Evolutionary conservation across 2,113 vertebrate species (phyloP).

Genomic region (Antechinus flavipes): DNA sequence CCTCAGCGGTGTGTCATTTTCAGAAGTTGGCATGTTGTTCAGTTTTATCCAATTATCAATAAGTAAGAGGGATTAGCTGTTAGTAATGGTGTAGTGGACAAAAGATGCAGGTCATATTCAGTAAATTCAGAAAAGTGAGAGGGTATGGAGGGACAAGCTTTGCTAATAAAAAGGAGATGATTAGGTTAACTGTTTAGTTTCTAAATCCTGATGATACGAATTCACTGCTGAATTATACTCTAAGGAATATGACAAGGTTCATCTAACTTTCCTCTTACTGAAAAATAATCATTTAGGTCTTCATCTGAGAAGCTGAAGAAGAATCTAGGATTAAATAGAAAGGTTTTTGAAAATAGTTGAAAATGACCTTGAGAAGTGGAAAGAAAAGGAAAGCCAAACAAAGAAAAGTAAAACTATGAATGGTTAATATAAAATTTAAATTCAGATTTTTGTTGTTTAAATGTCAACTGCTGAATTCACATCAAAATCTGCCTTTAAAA

Average conservation of each 20-base stretch:
- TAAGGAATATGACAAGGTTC: slow-evolving; percentile 83
- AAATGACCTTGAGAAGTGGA: slow-evolving; percentile 81
- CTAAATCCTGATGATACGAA: slow-evolving; percentile 84
- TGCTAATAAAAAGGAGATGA: slow-evolving; percentile 86
- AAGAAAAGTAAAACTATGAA: slow-evolving; percentile 67
- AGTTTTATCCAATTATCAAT: slow-evolving; percentile 90
- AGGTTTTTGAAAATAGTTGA: slow-evolving; percentile 68
- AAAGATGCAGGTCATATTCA: slow-evolving; percentile 86
- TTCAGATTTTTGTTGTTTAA: slow-evolving; percentile 81
- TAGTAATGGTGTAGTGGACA: slow-evolving; percentile 84
- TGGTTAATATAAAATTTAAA: slow-evolving; percentile 78
- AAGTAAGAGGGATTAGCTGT: slow-evolving; percentile 88
- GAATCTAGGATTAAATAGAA: slow-evolving; percentile 41
- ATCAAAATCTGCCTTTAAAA: slow-evolving; percentile 78
- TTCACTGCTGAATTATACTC: slow-evolving; percentile 77
- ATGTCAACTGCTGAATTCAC: slow-evolving; percentile 64
- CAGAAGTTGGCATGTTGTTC: slow-evolving; percentile 84
- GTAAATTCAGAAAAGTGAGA: slow-evolving; percentile 87
- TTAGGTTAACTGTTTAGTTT: slow-evolving; percentile 88
- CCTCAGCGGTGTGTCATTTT: slow-evolving; percentile 80
- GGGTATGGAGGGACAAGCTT: slow-evolving; percentile 79
- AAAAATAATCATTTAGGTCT: slow-evolving; percentile 79
- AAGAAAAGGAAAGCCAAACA: slow-evolving; percentile 64
- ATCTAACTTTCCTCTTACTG: slow-evolving; percentile 82
- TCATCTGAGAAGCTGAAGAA: slow-evolving; percentile 74